Percentiles rank a stretch among this genome's conserved stretches.
Evolutionary conservation across 23 tunicate species (phyloP).

Genomic region (Trididemnum miniatum): DNA sequence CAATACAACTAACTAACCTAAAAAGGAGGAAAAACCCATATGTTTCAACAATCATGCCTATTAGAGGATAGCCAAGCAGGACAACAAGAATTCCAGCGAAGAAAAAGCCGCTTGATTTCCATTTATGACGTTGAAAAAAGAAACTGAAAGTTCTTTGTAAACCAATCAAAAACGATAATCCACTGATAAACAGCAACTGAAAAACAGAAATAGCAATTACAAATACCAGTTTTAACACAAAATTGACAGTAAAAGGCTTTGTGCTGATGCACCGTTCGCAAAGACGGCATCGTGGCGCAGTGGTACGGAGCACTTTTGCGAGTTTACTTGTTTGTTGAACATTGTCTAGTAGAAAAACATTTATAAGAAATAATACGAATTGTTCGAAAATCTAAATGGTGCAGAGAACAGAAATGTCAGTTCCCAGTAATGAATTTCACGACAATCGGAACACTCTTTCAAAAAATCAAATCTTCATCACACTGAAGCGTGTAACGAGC

Average conservation of each 20-base stretch:
- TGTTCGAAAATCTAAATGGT: too few species aligned
- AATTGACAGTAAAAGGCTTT: too few species aligned
- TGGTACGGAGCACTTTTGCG: too few species aligned
- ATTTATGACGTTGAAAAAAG: conserved; percentile 91
- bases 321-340: too few species aligned
- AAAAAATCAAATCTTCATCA: too few species aligned
- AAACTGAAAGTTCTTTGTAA: conserved; percentile 88
- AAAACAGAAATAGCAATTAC: not conserved
- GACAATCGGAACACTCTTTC: conserved; percentile 52
- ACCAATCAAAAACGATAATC: conserved; percentile 91
- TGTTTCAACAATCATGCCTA: conserved; percentile 94
- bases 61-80: conserved; percentile 92
- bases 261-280: too few species aligned
- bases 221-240: too few species aligned
- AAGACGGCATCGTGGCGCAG: too few species aligned
- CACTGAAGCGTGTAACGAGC: too few species aligned
- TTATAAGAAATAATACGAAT: too few species aligned
- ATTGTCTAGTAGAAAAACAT: too few species aligned
- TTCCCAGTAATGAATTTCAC: conserved; percentile 97
- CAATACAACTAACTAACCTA: conserved; percentile 46
- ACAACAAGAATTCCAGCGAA: conserved; percentile 92
- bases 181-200: conserved; percentile 87
- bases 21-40: conserved; percentile 95
- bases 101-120: conserved; percentile 89
- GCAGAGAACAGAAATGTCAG: too few species aligned